phyloP scores from a whole-genome alignment of 2,797 vertebrate species.

The Forpus xanthops region DNA sequence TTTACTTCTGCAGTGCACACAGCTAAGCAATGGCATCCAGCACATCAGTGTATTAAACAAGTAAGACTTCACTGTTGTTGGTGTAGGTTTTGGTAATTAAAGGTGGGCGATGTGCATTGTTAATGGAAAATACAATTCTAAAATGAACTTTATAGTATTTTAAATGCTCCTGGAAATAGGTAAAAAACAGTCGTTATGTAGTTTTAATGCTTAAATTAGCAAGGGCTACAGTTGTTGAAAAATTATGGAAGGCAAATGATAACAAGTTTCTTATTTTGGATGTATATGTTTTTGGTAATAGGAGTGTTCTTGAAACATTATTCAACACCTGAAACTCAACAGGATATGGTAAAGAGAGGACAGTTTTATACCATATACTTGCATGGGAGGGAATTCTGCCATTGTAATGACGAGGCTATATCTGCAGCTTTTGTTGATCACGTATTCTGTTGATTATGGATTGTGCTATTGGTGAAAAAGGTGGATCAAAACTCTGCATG shows the following conservation, averaged over 20 bases:
- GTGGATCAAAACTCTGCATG: constrained; percentile 61
- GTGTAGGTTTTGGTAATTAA: background rate
- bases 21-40: constrained; percentile 84
- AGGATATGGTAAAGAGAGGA: background rate
- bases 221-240: background rate
- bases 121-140: background rate
- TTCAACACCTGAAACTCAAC: background rate
- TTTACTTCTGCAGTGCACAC: constrained; percentile 82
- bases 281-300: background rate
- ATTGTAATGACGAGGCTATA: background rate
- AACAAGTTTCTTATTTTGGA: background rate
- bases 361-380: background rate
- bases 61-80: constrained; percentile 66
- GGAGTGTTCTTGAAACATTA: background rate
- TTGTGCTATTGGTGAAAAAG: constrained; percentile 80
- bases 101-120: background rate
- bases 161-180: background rate
- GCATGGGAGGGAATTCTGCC: background rate
- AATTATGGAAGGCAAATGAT: background rate
- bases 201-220: background rate
- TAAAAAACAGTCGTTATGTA: background rate
- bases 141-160: background rate
- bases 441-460: constrained; percentile 67
- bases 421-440: background rate
- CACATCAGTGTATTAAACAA: constrained; percentile 92